phyloP scores from a whole-genome alignment of 2,797 vertebrate species.

The Bradypodion pumilum region DNA sequence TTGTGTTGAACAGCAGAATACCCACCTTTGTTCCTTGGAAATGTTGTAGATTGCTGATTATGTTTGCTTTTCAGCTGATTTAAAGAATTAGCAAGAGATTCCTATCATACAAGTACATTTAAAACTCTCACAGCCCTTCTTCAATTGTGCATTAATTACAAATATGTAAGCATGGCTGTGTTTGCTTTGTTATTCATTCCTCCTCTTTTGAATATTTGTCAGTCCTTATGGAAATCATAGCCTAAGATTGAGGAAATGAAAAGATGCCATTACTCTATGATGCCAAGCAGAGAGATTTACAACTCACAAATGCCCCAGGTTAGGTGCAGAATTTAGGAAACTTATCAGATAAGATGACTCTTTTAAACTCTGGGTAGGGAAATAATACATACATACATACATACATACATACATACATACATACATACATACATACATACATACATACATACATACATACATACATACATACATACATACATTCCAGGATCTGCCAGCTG shows the following conservation, averaged over 20 bases:
- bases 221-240: not conserved
- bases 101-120: not conserved
- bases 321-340: not conserved
- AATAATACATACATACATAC: too few species aligned
- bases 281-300: slow-evolving; percentile 21
- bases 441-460: too few species aligned
- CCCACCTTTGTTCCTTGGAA: slow-evolving; percentile 4
- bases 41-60: not conserved
- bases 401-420: too few species aligned
- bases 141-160: not conserved
- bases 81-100: not conserved
- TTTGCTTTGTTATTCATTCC: not conserved
- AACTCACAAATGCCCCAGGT: not conserved
- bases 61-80: not conserved
- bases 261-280: slow-evolving; percentile 22
- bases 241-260: not conserved
- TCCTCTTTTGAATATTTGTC: not conserved
- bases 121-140: not conserved
- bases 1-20: not conserved
- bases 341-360: too few species aligned
- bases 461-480: too few species aligned
- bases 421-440: too few species aligned
- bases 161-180: not conserved
- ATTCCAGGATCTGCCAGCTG: not conserved
- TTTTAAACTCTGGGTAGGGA: too few species aligned